Conservation (phyloP, 2,797 vertebrate genomes). For the Micrastur ruficollis region DNA sequence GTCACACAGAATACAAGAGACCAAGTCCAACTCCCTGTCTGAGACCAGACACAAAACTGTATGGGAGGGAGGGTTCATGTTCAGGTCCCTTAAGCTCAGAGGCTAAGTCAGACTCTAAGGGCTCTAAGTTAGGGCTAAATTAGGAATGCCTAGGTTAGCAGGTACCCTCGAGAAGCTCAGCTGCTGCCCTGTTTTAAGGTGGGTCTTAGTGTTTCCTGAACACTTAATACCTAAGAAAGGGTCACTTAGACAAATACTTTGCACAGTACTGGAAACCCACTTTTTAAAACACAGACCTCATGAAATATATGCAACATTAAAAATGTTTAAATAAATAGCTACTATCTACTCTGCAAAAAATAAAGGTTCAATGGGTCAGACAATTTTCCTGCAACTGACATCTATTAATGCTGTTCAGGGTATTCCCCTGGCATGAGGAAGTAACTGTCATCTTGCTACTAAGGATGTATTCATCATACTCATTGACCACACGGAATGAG, state of each 20-base stretch:
- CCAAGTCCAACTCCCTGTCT: background rate
- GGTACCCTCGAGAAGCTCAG: background rate
- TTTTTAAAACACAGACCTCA: background rate
- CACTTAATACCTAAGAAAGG: background rate
- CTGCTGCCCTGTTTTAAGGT: background rate
- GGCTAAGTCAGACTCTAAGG: background rate
- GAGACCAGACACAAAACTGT: background rate
- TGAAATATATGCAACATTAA: background rate
- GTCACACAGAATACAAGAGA: background rate
- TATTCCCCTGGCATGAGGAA: slow-evolving; percentile 17
- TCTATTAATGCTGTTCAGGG: background rate
- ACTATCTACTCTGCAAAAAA: background rate
- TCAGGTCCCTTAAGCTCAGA: background rate
- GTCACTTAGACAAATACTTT: background rate
- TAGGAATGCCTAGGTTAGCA: background rate
- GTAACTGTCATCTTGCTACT: slow-evolving; percentile 27
- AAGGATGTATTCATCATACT: slow-evolving; percentile 16
- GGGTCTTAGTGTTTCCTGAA: background rate
- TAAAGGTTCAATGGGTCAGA: background rate
- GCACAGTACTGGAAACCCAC: background rate
- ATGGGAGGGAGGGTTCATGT: background rate
- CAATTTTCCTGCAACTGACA: background rate
- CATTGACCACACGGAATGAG: background rate
- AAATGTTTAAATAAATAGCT: background rate
- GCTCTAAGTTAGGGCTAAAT: background rate